Conservation (phyloP, 2,797 vertebrate genomes). For the Sebastiscus albofasciatus region DNA sequence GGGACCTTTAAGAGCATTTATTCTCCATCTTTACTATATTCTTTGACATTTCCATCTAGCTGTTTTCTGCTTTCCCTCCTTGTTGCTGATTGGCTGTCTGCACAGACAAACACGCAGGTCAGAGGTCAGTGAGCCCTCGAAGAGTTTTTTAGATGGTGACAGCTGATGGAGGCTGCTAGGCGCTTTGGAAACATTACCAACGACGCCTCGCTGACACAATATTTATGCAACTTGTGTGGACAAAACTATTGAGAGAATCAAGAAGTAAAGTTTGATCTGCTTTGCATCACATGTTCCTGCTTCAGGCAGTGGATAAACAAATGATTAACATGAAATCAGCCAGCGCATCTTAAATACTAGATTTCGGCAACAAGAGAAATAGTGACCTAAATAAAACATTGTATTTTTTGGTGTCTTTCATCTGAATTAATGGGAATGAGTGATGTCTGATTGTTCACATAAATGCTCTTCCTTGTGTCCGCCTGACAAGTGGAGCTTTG, state of each 20-base stretch:
- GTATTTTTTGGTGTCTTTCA: not conserved
- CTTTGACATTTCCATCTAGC: not conserved
- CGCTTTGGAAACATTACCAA: not conserved
- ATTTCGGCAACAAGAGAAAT: constrained; percentile 1
- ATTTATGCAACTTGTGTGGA: constrained; percentile 8
- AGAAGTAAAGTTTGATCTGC: not conserved
- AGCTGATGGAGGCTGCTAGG: not conserved
- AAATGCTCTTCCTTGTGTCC: not conserved
- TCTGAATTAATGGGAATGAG: not conserved
- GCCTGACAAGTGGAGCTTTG: not conserved
- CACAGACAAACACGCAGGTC: constrained; percentile 15
- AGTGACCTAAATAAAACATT: constrained; percentile 20
- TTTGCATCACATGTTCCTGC: not conserved
- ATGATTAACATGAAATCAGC: constrained; percentile 28
- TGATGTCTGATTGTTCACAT: not conserved
- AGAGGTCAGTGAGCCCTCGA: constrained; percentile 21
- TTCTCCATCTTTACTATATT: not conserved
- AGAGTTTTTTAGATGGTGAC: constrained; percentile 1
- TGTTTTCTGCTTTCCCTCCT: constrained; percentile 1
- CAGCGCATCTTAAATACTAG: not conserved
- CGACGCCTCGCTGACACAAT: not conserved
- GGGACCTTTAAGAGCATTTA: not conserved
- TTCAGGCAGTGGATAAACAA: constrained; percentile 5
- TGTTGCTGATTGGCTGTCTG: constrained; percentile 13
- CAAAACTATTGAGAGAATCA: constrained; percentile 14